phyloP scores from a whole-genome alignment of 1,140 invertebrate genomes.

The Meloidogyne chitwoodi region DNA sequence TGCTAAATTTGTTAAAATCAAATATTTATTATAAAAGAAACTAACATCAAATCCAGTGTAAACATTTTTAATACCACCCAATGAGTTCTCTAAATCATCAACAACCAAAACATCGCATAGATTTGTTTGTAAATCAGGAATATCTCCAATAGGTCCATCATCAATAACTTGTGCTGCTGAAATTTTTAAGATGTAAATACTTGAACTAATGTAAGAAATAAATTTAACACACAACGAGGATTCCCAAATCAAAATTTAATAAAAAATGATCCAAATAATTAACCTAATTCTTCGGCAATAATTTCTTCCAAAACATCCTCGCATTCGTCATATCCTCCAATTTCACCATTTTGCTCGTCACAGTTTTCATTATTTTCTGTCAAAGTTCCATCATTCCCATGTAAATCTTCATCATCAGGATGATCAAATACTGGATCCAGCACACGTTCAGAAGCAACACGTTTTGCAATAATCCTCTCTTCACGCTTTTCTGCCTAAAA shows the following conservation, averaged over 20 bases:
- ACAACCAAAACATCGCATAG: conserved; percentile 13
- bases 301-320: conserved; percentile 24
- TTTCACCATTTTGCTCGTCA: not conserved
- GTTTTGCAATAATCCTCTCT: not conserved
- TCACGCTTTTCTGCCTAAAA: not conserved
- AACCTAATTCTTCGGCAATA: conserved; percentile 8
- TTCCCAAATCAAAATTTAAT: too few relatives aligned
- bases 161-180: not conserved
- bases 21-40: not conserved
- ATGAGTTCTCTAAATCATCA: conserved; percentile 21
- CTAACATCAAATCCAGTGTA: conserved; percentile 17
- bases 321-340: conserved; percentile 11
- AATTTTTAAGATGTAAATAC: not conserved
- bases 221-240: too few relatives aligned
- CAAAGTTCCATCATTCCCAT: not conserved
- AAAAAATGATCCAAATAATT: too few relatives aligned
- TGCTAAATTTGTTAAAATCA: not conserved
- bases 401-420: not conserved
- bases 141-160: not conserved
- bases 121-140: not conserved
- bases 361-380: not conserved
- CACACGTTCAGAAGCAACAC: not conserved
- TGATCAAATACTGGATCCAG: conserved; percentile 1
- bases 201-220: not conserved
- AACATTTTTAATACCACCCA: conserved; percentile 12